Evolutionary conservation across 2,888 invertebrate genomes (phyloP), one percentile per base, ranked within the genome.

Genomic region (Adelognathus sp.): DNA sequence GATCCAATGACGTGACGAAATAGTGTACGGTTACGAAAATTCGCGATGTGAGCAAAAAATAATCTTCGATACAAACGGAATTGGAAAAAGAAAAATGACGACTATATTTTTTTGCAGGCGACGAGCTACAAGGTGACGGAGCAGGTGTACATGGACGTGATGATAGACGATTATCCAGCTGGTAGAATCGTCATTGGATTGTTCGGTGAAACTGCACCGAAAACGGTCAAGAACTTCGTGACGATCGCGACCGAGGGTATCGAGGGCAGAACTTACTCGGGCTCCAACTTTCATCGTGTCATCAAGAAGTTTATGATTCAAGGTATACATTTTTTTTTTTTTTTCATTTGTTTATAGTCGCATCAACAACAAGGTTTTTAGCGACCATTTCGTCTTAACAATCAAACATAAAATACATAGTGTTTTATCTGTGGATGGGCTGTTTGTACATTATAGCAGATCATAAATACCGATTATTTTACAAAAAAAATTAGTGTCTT

Each of bases 251-350:
- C 95, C 9, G 93, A 94, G 21, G 97, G 97, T 6, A 93, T 97
- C 73, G 93, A 95, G 81, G 96, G 96, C 21, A 94, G 93, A 88
- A 95, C 95, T 1, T 98, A 97, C 89, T 94, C 95, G 82, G 97
- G 96, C 11, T 94, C 96, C 2, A 94, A 92, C 82, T 97, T 98
- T 91, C 97, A 97, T 92, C 94, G 98, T 14, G 95, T 98, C 72
- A 96, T 98, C 83, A 95, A 96, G 90, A 94, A 96, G 83, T 98
- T 98, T 90, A 97, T 98, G 95, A 95, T 98, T 85, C 98, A 98
- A 94, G 98, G 97, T 96, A 80, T 31, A 11, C 16, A 9, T 11
- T 16, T 41, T 41, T 36, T 36, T 52, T 58, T n/a, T 24, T 50
- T 46, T 63, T 27, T 41, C 7, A 27, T 7, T 41, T 2, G 3